Conservation (phyloP, 2,888 invertebrate genomes). For the Eupithecia subfuscata region DNA sequence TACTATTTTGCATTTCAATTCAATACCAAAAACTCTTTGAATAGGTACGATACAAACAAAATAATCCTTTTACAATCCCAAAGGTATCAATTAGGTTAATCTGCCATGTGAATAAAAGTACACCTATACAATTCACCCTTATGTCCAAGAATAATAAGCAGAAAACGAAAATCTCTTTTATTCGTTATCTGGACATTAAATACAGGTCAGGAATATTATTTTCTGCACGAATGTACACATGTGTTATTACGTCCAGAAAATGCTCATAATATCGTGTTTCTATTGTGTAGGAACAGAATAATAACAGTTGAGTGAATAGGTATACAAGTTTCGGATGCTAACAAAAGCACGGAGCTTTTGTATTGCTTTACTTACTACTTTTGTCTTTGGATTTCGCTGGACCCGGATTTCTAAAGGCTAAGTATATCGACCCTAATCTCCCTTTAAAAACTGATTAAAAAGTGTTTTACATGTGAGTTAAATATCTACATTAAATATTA, state of each 20-base stretch:
- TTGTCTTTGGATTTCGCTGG: neutral
- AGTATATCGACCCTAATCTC: too few species aligned
- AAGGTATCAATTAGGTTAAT: slow-evolving; percentile 33
- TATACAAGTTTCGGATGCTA: neutral
- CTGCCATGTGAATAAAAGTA: slow-evolving; percentile 20
- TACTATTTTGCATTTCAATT: slow-evolving; percentile 21
- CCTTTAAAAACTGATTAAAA: too few species aligned
- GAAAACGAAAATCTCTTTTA: slow-evolving; percentile 51
- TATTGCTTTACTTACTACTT: neutral
- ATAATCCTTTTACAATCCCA: slow-evolving; percentile 21
- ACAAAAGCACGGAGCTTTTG: neutral
- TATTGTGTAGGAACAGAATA: slow-evolving; percentile 48
- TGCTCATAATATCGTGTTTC: slow-evolving; percentile 57
- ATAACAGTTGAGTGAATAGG: slow-evolving; percentile 9
- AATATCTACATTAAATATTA: too few species aligned
- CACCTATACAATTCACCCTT: slow-evolving; percentile 38
- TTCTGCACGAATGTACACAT: slow-evolving; percentile 63
- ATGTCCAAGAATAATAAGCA: slow-evolving; percentile 50
- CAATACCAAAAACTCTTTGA: slow-evolving; percentile 22
- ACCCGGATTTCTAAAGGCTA: neutral
- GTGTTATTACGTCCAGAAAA: slow-evolving; percentile 58
- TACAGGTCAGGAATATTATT: slow-evolving; percentile 60
- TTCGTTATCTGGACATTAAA: slow-evolving; percentile 56
- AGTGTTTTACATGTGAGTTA: too few species aligned
- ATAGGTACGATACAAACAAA: slow-evolving; percentile 18